Base-by-base conservation (phyloP, 2,888 invertebrate genomes). In the Andrena bucephala region DNA sequence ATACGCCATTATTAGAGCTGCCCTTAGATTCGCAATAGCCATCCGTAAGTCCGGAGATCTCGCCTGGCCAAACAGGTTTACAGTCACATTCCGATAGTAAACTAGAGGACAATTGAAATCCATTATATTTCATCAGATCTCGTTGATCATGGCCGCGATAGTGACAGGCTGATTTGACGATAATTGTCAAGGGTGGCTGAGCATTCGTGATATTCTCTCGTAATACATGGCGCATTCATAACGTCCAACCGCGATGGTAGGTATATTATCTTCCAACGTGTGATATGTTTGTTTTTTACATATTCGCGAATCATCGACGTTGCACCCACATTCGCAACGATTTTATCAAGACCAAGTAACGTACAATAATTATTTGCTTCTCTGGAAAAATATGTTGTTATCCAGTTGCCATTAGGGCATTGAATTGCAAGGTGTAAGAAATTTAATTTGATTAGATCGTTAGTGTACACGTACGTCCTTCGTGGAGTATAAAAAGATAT, bases 101-200 rank as follows among this genome's bases (percentile, higher is more conserved):
- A 77, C 54, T 57, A 54, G 62, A 52, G 63, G 57, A 69, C 70
- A 70, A 81, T 83, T 80, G 67, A 66, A 75, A 52, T 84, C 70
- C 73, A 84, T 85, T 78, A 84, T 73, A 63, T 81, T 63, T 71
- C 59, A 83, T 77, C 62, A 54, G 71, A 73, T 80, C 72, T 60
- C 75, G 68, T 80, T 83, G 71, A 85, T 83, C 76, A 79, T 70
- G 60, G 50, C 50, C 57, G 57, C 36, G 76, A 78, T 71, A 75
- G 59, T 68, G 80, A 85, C 65, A 71, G 54, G 57, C 57, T 79
- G 71, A 74, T 82, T 85, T 79, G 31, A 33, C 24, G 69, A 68
- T 82, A 79, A 85, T 77, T 77, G 68, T 73, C 77, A 33, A 24
- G 60, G 50, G 50, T 65, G 36, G 54, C 36, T 81, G 65, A 72